Evolutionary conservation across 2,113 vertebrate species (phyloP), one percentile per base, ranked within the genome.

Genomic region (Cisticola juncidis): DNA sequence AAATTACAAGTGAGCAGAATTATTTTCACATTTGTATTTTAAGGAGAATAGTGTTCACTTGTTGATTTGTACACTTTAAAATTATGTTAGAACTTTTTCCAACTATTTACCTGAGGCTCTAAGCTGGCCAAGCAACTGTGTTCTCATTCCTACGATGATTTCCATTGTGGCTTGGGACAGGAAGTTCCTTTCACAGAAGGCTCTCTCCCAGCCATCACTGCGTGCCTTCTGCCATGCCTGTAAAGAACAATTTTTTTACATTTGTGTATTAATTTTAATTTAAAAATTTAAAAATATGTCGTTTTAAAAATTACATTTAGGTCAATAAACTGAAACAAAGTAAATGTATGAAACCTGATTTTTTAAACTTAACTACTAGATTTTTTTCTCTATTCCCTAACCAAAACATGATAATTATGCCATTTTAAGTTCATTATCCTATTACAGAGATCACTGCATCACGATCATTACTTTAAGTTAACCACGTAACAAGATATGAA

Each of bases 141-240:
- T 98, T 95, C 99, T 98, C 98, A 99, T 99, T 92, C 99, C 99
- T 28, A 99, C 95, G 2, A 99, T 99, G 93, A 99, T 99, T 96
- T 99, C 98, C 99, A 99, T 99, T 2, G 99, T 99, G 93, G 99
- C 99, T 94, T 99, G 99, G 50, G 99, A 99, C 48, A 99, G 94
- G 90, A 99, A 99, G 96, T 99, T 99, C 94, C 99, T 99, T 88
- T 99, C 99, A 97, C 99, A 99, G 96, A 99, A 99, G 28, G 98
- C 94, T 95, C 98, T 98, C 85, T 99, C 99, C 98, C 99, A 99
- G 33, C 99, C 99, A 56, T 99, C 99, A 92, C 97, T 98, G 76
- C 98, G 97, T 9, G 99, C 99, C 79, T 99, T 99, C 97, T 99
- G 99, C 99, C 99, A 99, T 1, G 98, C 99, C 99, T 99, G 85